Evolutionary conservation across 1,140 invertebrate species (phyloP), one percentile per base, ranked within the genome.

Genomic region (Diprion similis): DNA sequence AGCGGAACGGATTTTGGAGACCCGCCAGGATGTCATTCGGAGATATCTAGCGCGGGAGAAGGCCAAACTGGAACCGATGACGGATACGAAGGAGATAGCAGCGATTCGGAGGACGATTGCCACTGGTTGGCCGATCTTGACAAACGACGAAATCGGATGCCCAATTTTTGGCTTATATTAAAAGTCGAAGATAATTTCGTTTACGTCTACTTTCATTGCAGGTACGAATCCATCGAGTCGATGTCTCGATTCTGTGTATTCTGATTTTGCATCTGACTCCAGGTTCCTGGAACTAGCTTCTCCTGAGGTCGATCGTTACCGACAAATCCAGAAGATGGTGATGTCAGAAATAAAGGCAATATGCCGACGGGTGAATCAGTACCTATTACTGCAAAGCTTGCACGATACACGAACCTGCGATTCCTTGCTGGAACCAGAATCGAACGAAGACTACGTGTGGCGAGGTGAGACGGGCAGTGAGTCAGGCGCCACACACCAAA

Each of bases 161-260:
- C 93, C 0, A 92, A 93, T 79, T 95, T 95, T 84, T 95, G 94
- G 94, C 85, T 95, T 1, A 93, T 95, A 68, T 85, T 95, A 77
- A 89, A 89, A 74, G 88, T 95, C 15, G 89, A 90, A 72, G 80
- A 85, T 65, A 89, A 91, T 76, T 83, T 89, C 66, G 92, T 95
- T 2, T 90, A 90, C 66, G 85, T 93, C 11, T 95, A 92, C 83
- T 95, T 94, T 82, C 94, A 95, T 73, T 92, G 91, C 83, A 89
- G 90, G 89, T 91, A 68, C 71, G n/a, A 9, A 6, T 59, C 51
- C 1, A 59, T 59, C 24, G 24, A 37, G 24, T 37, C 6, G 24
- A 37, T 37, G 24, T 37, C 24, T 37, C 24, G 24, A 37, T 37
- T 1, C 24, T 37, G 6, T 37, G 24, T 37, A 37, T 37, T 37